These are phyloP conservation scores for Leptodactylus fuscus DNA, from an alignment of 2,113 vertebrate species.

Conservation along the genomic window DNA sequence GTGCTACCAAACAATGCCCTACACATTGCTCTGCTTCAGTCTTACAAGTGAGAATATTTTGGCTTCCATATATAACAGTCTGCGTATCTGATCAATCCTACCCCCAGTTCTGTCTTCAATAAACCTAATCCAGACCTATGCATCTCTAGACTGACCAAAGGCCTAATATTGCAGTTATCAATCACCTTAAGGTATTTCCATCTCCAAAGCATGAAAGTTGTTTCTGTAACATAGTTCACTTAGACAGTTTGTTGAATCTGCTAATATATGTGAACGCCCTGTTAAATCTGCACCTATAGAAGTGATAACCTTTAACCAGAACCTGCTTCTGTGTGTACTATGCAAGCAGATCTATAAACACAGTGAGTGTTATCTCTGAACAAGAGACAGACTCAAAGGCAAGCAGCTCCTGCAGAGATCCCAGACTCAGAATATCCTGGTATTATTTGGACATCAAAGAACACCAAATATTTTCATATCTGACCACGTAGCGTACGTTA, in stretches of 20 bases:
- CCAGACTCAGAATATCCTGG: conserved; percentile 69
- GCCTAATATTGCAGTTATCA: neutral
- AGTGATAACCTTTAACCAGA: conserved; percentile 69
- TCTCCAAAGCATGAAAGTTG: neutral
- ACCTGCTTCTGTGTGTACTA: conserved; percentile 69
- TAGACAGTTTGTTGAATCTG: conserved; percentile 24
- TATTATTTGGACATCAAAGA: conserved; percentile 69
- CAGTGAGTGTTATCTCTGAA: conserved; percentile 69
- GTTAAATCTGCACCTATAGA: conserved; percentile 66
- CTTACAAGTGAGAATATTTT: too few relatives aligned
- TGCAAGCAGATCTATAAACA: conserved; percentile 68
- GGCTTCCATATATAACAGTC: too few relatives aligned
- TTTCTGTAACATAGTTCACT: conserved; percentile 18
- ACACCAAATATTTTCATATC: conserved; percentile 61
- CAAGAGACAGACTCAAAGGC: conserved; percentile 67
- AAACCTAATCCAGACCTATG: too few relatives aligned
- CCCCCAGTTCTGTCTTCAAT: too few relatives aligned
- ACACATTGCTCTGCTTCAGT: too few relatives aligned
- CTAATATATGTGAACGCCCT: conserved; percentile 30
- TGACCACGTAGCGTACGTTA: conserved; percentile 43
- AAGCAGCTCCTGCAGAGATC: conserved; percentile 65
- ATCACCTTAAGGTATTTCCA: neutral
- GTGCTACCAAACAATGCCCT: too few relatives aligned
- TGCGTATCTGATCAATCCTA: too few relatives aligned
- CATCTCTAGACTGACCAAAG: neutral